A percentile compares a stretch with the other conserved stretches of the same genome.
phyloP scores from a whole-genome alignment of 1,140 invertebrate species.

The Leptinotarsa texana region DNA sequence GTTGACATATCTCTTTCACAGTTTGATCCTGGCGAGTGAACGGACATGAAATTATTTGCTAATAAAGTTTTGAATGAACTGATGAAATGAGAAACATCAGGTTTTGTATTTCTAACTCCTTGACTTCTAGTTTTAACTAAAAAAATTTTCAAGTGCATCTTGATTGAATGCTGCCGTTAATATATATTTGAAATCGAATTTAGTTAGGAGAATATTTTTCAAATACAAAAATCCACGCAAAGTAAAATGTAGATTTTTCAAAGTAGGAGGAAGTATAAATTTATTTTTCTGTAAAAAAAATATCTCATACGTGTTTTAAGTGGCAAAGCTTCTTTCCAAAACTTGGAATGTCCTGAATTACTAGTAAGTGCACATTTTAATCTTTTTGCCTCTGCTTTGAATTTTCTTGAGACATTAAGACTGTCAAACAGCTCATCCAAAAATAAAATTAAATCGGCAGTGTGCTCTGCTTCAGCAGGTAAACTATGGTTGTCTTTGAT shows the following conservation, averaged over 20 bases:
- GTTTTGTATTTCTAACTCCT: conserved; percentile 10
- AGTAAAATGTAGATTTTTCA: conserved; percentile 22
- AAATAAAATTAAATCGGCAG: conserved; percentile 21
- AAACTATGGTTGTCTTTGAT: not conserved
- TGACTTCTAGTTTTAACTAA: conserved; percentile 42
- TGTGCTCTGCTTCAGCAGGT: conserved; percentile 9
- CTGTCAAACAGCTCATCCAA: conserved; percentile 25
- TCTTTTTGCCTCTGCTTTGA: not conserved
- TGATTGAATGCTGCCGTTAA: conserved; percentile 38
- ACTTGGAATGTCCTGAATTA: conserved; percentile 6
- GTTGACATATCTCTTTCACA: conserved; percentile 23
- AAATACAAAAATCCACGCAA: conserved; percentile 24
- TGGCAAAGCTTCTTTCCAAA: conserved; percentile 6
- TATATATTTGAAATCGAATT: conserved; percentile 12
- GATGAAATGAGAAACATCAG: conserved; percentile 19
- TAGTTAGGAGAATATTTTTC: not conserved
- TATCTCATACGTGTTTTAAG: conserved; percentile 1
- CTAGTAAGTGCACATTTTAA: conserved; percentile 18
- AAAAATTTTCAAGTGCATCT: conserved; percentile 48
- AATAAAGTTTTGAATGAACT: conserved; percentile 29
- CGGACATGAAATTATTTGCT: conserved; percentile 31
- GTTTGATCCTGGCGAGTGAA: conserved; percentile 22
- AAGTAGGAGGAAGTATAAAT: conserved; percentile 11
- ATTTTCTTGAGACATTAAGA: not conserved
- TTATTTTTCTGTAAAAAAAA: conserved; percentile 8